Conservation (phyloP, 2,797 vertebrate species). For the Malurus splendens region DNA sequence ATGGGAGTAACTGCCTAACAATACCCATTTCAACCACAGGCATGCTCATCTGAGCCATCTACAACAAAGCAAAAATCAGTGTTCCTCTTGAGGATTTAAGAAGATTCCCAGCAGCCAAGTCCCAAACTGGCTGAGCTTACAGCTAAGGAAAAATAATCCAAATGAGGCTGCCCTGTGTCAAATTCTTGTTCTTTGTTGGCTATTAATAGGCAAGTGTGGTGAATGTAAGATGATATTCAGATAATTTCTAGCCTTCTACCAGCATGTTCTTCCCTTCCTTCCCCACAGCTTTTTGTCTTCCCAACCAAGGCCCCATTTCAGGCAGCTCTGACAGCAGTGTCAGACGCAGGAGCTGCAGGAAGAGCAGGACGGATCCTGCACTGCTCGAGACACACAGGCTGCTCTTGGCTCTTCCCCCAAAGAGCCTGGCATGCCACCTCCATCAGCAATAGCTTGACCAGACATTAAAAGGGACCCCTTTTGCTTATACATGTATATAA, state of each 20-base stretch:
- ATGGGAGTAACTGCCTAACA: background rate
- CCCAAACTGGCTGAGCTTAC: background rate
- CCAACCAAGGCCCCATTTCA: background rate
- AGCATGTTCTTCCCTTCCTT: background rate
- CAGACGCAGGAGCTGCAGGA: background rate
- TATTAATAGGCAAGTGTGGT: background rate
- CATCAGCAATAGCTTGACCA: background rate
- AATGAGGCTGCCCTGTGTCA: background rate
- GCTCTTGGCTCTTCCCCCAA: background rate
- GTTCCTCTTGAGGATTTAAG: background rate
- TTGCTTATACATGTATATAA: rapidly evolving
- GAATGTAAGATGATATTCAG: background rate
- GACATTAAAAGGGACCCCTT: background rate
- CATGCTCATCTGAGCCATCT: background rate
- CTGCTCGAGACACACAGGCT: background rate
- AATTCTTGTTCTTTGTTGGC: background rate
- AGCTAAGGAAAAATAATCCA: background rate
- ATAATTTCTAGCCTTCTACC: background rate
- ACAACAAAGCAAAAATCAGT: background rate
- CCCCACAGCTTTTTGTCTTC: background rate
- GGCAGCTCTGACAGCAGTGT: background rate
- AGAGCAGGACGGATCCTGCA: background rate
- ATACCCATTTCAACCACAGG: constrained; percentile 17
- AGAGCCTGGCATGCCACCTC: background rate
- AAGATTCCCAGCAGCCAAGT: background rate